Evolutionary conservation across 2,888 invertebrate species (phyloP).

Genomic region (Julus scanicus): DNA sequence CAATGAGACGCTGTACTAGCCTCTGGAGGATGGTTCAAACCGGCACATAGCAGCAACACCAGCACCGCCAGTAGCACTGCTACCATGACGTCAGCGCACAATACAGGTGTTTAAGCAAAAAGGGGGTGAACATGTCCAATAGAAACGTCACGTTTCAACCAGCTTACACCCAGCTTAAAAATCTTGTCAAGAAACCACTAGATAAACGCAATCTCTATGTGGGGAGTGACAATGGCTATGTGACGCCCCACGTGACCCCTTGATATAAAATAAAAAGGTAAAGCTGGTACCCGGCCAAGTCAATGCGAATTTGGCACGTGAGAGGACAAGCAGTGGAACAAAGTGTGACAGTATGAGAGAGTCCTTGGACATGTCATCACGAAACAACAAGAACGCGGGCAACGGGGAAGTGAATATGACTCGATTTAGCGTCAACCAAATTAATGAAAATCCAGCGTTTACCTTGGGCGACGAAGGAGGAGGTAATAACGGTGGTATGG

Average conservation of each 20-base stretch:
- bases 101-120: not conserved
- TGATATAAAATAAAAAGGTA: constrained; percentile 3
- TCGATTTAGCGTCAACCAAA: constrained; percentile 56
- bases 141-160: not conserved
- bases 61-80: not conserved
- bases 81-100: not conserved
- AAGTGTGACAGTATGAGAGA: not conserved
- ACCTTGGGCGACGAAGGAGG: constrained; percentile 57
- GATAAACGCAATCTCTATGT: not conserved
- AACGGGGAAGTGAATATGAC: constrained; percentile 54
- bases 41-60: not conserved
- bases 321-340: constrained; percentile 17
- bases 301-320: not conserved
- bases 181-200: not conserved
- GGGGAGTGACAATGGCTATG: not conserved
- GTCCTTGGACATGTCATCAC: constrained; percentile 44
- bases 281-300: not conserved
- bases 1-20: not conserved
- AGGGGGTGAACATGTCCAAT: not conserved
- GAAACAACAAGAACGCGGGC: constrained; percentile 30
- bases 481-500: not conserved
- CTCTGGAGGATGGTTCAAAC: constrained; percentile 1
- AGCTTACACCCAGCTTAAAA: too few species aligned
- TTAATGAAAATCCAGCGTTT: constrained; percentile 57
- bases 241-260: not conserved